These are phyloP conservation scores for Falco columbarius DNA, from an alignment of 2,797 vertebrate genomes.

Conservation along the genomic window DNA sequence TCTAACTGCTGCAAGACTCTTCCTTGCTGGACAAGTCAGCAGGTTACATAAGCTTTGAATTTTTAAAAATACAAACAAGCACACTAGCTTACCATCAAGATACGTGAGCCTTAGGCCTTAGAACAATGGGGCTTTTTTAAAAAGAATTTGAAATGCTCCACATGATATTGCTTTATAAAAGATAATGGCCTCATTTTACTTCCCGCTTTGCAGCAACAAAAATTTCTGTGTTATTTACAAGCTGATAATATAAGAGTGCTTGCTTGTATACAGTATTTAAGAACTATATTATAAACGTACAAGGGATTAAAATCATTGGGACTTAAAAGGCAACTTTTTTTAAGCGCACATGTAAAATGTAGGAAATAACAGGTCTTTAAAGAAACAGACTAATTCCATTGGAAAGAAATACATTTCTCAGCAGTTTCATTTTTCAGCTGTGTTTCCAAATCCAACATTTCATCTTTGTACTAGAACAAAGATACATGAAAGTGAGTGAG, in stretches of 20 bases:
- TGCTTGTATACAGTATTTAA: not conserved
- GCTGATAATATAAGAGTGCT: not conserved
- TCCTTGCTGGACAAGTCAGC: not conserved
- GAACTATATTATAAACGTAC: not conserved
- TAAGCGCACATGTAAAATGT: not conserved
- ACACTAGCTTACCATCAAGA: conserved; percentile 14
- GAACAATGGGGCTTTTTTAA: conserved; percentile 49
- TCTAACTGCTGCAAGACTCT: not conserved
- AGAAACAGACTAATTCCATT: not conserved
- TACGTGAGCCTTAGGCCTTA: not conserved
- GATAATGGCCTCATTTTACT: conserved; percentile 52
- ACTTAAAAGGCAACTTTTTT: not conserved
- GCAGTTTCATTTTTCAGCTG: not conserved
- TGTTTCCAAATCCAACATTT: not conserved
- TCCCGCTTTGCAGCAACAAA: not conserved
- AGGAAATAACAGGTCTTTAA: not conserved
- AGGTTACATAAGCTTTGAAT: not conserved
- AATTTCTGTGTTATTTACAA: conserved; percentile 20
- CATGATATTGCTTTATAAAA: conserved; percentile 41
- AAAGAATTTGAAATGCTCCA: conserved; percentile 9
- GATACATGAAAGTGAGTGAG: not conserved
- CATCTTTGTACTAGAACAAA: not conserved
- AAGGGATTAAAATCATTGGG: not conserved
- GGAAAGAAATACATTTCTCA: not conserved
- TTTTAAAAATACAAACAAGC: not conserved